phyloP scores from a whole-genome alignment of 1,140 invertebrate species.

The Helicoverpa zea region DNA sequence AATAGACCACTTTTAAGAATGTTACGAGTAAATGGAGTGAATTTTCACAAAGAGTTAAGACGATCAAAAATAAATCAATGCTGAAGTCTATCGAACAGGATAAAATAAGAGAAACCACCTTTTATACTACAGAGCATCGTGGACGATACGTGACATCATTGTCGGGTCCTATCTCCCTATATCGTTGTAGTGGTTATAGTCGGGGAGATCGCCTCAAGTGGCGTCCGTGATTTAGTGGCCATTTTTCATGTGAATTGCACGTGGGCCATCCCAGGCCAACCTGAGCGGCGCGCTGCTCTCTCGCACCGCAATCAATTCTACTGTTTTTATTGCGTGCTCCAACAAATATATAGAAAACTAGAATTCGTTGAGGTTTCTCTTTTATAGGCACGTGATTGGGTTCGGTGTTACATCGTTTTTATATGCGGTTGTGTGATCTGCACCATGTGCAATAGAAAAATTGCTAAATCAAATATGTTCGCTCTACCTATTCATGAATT shows the following conservation, averaged over 20 bases:
- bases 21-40: too few relatives aligned
- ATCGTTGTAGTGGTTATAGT: slow-evolving; percentile 39
- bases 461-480: background rate
- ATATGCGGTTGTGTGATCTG: background rate
- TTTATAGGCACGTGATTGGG: slow-evolving; percentile 43
- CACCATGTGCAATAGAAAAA: slow-evolving; percentile 22
- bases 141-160: slow-evolving; percentile 46
- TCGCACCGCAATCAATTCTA: slow-evolving; percentile 60
- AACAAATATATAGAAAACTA: slow-evolving; percentile 38
- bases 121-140: slow-evolving; percentile 7
- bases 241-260: slow-evolving; percentile 73
- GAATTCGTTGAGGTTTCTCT: slow-evolving; percentile 30
- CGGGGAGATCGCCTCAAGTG: slow-evolving; percentile 49
- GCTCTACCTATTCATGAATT: background rate
- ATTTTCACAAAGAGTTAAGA: background rate
- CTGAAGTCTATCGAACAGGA: slow-evolving; percentile 9
- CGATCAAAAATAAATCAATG: background rate
- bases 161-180: slow-evolving; percentile 42
- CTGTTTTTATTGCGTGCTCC: slow-evolving; percentile 50
- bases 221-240: slow-evolving; percentile 61
- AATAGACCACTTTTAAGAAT: background rate
- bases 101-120: slow-evolving; percentile 37
- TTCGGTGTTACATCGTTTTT: slow-evolving; percentile 19
- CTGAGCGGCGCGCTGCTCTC: slow-evolving; percentile 26
- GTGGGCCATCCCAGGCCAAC: slow-evolving; percentile 50